A percentile compares a stretch with the other conserved stretches of the same genome.
These are phyloP conservation scores for Vireo griseus DNA, from an alignment of 2,797 vertebrate species.

Conservation along the genomic window DNA sequence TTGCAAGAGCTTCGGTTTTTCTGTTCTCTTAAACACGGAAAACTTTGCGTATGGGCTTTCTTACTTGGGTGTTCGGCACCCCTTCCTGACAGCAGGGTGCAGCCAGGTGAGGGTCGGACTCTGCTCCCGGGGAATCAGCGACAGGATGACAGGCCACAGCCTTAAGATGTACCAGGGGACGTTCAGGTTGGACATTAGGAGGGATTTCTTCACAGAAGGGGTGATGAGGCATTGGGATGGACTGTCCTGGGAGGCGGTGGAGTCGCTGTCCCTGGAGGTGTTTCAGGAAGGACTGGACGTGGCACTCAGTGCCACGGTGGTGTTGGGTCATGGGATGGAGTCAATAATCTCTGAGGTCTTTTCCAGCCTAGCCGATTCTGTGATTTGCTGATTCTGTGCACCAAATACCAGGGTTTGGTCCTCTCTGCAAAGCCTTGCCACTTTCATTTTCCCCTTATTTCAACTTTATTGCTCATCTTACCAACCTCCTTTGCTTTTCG, in stretches of 20 bases:
- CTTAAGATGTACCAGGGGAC: accelerated
- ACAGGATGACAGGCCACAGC: background rate
- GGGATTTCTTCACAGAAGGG: background rate
- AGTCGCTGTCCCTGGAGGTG: background rate
- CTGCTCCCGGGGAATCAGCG: background rate
- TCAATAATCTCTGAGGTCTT: background rate
- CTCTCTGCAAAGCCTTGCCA: background rate
- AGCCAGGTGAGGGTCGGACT: background rate
- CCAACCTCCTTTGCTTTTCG: accelerated
- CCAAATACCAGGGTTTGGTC: background rate
- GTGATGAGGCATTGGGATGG: background rate
- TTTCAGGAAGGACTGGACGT: accelerated
- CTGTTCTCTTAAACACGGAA: accelerated
- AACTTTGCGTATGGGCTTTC: background rate
- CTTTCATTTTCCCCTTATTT: background rate
- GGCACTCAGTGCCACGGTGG: background rate
- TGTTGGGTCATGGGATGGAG: background rate
- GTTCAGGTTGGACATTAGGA: background rate
- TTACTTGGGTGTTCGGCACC: background rate
- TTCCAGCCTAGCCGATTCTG: background rate
- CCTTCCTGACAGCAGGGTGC: background rate
- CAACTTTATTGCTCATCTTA: background rate
- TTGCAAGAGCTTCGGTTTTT: accelerated
- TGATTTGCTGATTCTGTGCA: background rate
- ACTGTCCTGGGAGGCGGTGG: background rate